These are phyloP conservation scores for Carcinoscorpius rotundicauda DNA, from an alignment of 1,140 invertebrate genomes.

Conservation along the genomic window DNA sequence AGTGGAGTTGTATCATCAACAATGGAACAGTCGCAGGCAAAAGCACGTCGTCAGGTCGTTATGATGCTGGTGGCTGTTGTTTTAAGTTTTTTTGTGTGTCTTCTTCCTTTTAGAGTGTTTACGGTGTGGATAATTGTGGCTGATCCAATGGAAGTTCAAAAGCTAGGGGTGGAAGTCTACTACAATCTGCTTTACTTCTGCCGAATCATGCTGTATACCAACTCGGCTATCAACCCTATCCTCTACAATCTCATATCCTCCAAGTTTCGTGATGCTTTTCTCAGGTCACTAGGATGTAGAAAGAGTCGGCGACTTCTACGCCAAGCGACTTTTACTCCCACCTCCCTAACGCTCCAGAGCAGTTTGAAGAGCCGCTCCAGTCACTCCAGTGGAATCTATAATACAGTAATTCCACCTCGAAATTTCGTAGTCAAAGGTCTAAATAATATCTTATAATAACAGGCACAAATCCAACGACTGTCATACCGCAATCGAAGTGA, in stretches of 20 bases:
- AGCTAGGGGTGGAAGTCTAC: conserved; percentile 59
- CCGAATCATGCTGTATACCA: conserved; percentile 75
- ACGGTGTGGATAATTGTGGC: conserved; percentile 70
- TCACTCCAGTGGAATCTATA: too few relatives aligned
- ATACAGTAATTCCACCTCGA: too few relatives aligned
- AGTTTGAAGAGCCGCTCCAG: not conserved
- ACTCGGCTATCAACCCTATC: conserved; percentile 79
- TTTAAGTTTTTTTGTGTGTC: conserved; percentile 72
- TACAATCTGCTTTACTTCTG: conserved; percentile 74
- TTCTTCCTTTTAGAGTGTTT: conserved; percentile 66
- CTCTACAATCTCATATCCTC: conserved; percentile 71
- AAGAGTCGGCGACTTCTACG: not conserved
- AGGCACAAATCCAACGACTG: too few relatives aligned
- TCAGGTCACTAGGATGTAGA: conserved; percentile 19
- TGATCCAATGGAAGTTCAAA: conserved; percentile 47
- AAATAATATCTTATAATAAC: too few relatives aligned
- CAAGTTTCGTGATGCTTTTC: conserved; percentile 71
- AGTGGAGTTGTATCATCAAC: conserved; percentile 8
- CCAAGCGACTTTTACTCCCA: not conserved
- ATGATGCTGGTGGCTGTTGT: conserved; percentile 80
- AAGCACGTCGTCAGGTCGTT: conserved; percentile 43
- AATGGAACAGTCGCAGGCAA: conserved; percentile 13
- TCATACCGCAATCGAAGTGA: too few relatives aligned
- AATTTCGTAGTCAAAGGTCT: too few relatives aligned
- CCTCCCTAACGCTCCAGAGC: not conserved